Evolutionary conservation across 1,140 invertebrate genomes (phyloP), one percentile per base, ranked within the genome.

Genomic region (Agrypnia vestita): DNA sequence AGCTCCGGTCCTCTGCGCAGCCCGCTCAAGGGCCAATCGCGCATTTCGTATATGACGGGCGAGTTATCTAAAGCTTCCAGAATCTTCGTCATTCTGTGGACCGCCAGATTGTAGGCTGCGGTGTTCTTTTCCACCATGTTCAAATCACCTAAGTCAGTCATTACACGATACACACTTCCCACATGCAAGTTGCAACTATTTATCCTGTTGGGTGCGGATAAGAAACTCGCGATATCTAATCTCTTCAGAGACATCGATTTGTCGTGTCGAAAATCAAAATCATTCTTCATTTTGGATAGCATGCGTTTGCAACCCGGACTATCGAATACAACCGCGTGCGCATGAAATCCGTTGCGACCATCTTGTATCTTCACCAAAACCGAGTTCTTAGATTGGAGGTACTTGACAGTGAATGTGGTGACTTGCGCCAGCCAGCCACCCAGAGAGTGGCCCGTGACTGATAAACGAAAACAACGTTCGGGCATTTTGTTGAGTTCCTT

Each of bases 351-450:
- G 12, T 35, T 15, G 8, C 10, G 12, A n/a, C 8, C 9, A 15
- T 43, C 35, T 9, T n/a, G 25, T 4, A 53, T 53, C 51, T 43
- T 73, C 3, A 7, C 19, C 15, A 73, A 53, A 4, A 8, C 21
- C 4, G 8, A 1, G 4, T 53, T 10, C 11, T 55, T 53, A 9
- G 4, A 53, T 9, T 53, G 0, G 4, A 55, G 11, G 25, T 53
- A 35, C 25, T 55, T 55, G 19, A 35, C 51, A 21, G 19, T 17
- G 49, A 73, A 73, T 0, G 69, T 17, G 0, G 69, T 25, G 19
- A 55, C 49, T 73, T 73, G 69, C 19, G 69, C 69, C 15, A 73
- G 47, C 69, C 69, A 73, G 8, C 69, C 69, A 8, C 69, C 69
- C 47, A 73, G n/a, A 1, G 69, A 73, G 35, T 73, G 69, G 0